Base-by-base conservation (phyloP, 2,113 vertebrate genomes). In the Hippocampus guttulatus region DNA sequence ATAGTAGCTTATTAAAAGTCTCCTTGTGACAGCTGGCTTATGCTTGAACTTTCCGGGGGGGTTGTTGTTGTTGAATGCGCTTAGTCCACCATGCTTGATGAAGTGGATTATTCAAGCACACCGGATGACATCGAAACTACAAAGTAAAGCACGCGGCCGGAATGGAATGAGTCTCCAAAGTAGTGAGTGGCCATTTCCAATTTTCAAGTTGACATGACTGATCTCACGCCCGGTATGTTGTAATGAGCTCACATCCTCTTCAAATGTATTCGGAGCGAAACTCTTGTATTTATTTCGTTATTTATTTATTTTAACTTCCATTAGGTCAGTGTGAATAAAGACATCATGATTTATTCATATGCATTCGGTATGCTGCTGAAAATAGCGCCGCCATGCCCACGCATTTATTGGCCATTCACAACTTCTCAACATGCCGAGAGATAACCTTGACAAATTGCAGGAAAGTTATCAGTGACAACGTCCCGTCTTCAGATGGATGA, bases 401-500 rank as follows among this genome's bases (percentile, higher is more conserved):
- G 40, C 68, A 69, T 81, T 69, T 38, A 60, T 73, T 51, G 1
- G 43, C 64, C 60, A 43, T 75, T 80, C 73, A 61, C 43, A 69
- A 66, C 47, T 16, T 41, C 76, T 77, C 73, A 77, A 49, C 67
- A 81, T 78, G 62, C 73, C 40, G 38, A 3, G 40, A 67, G 73
- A 70, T 64, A 63, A 70, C 62, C 57, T 49, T 78, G 66, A 76
- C 75, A 38, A 69, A 79, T 76, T 78, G 73, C 67, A 73, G 60
- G 67, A 71, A 20, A 70, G 70, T 76, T 67, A 64, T 78, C 62
- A 74, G 68, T n/a, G 54, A 63, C 81, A 79, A 88, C 65, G 61
- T 78, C 45, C 65, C 33, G 33, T 38, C 73, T 62, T 80, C 60
- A 72, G 73, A 86, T 75, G 55, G 76, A 88, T 79, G 74, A 67